Evolutionary conservation across 2,888 invertebrate genomes (phyloP).

Genomic region (Hirtodrosophila alboralis): DNA sequence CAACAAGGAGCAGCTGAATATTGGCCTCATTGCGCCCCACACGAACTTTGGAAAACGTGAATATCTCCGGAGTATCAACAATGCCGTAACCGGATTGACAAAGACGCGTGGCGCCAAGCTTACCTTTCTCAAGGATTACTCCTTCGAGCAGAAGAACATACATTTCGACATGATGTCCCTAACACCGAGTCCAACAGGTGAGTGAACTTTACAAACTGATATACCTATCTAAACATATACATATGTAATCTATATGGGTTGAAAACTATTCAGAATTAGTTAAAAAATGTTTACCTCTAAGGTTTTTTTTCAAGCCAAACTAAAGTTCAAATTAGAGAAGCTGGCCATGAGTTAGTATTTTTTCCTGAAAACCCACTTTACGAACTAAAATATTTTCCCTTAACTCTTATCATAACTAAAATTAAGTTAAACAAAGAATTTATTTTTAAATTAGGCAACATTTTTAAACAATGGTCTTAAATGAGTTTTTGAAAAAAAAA

Average conservation of each 20-base stretch:
- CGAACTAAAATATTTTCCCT: too few species aligned
- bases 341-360: too few species aligned
- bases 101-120: slow-evolving; percentile 86
- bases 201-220: slow-evolving; percentile 54
- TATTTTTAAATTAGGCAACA: too few species aligned
- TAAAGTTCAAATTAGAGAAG: too few species aligned
- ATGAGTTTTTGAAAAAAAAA: too few species aligned
- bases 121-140: slow-evolving; percentile 87
- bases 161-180: slow-evolving; percentile 88
- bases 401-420: too few species aligned
- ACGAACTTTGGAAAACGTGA: slow-evolving; percentile 86
- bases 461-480: too few species aligned
- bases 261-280: too few species aligned
- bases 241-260: neutral
- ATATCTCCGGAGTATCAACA: slow-evolving; percentile 88
- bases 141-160: slow-evolving; percentile 87
- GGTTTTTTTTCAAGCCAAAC: too few species aligned
- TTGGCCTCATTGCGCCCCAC: slow-evolving; percentile 84
- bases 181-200: slow-evolving; percentile 91
- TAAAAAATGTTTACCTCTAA: too few species aligned
- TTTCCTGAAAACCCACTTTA: too few species aligned
- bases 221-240: neutral
- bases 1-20: slow-evolving; percentile 83
- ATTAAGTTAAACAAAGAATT: too few species aligned
- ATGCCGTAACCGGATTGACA: slow-evolving; percentile 86